Base-by-base conservation (phyloP, 2,888 invertebrate genomes). In the Yponomeuta malinellus region DNA sequence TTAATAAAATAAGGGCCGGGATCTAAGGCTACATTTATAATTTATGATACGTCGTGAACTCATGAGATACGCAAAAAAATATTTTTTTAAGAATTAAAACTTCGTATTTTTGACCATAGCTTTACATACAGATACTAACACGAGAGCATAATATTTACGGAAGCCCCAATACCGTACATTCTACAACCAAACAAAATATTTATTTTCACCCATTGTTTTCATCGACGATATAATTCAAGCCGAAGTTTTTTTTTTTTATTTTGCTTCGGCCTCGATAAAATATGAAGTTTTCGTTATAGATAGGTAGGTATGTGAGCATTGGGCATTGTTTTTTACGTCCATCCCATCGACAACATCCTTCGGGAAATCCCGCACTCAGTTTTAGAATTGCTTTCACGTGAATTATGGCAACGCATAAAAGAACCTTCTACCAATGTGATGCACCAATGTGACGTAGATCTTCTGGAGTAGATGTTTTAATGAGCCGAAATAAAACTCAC, bases 161-260 rank as follows among this genome's bases (percentile, higher is more conserved):
- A 29, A 64, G 29, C 5, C 9, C 29, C 12, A 64, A 23, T 64
- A 64, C 78, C 73, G 75, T 75, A 75, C 3, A 33, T 33, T 33
- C 33, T 33, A 5, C 2, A 5, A 33, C 33, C 33, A 33, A 5
- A 33, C 2, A 33, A 33, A 76, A 75, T 2, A n/a, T 29, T 29
- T 64, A 15, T 59, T 59, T 15, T 15, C 15, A 12, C 15, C 52
- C 12, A 15, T 59, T 59, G 15, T 59, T 59, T 59, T 59, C 52
- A 59, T 15, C 52, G 52, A 12, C 52, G 15, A 3, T 59, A 15
- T 15, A 59, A 59, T 59, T 59, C 65, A 31, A 65, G 4, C 65
- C 31, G 5, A 12, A 8, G 52, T 52, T 10, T 5, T 59, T 59
- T 59, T 59, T 59, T 59, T 59, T 12, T 15, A 59, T 59, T 59